Evolutionary conservation across 2,888 invertebrate genomes (phyloP).

Genomic region (Petrolisthes manimaculis): DNA sequence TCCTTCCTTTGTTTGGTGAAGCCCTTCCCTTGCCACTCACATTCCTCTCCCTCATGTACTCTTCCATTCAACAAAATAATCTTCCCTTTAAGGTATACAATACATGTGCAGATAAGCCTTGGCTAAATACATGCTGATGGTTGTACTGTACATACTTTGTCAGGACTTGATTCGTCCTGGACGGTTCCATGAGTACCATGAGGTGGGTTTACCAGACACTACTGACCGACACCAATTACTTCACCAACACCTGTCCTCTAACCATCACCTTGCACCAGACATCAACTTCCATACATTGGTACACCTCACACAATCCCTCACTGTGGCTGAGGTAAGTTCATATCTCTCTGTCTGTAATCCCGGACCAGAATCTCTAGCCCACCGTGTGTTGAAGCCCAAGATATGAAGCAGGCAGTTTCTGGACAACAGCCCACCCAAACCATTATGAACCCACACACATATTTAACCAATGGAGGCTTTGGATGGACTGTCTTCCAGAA

Average conservation of each 20-base stretch:
- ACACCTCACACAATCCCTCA: constrained; percentile 27
- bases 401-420: background rate
- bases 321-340: constrained; percentile 49
- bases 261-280: background rate
- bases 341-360: background rate
- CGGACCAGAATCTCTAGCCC: no score
- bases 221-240: constrained; percentile 37
- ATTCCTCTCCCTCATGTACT: no score
- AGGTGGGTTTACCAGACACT: constrained; percentile 38
- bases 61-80: no score
- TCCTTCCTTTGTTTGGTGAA: no score
- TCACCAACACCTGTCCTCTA: background rate
- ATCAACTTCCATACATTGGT: constrained; percentile 14
- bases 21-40: no score
- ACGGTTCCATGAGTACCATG: constrained; percentile 51
- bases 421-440: background rate
- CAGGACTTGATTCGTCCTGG: constrained; percentile 61
- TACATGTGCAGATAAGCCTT: background rate
- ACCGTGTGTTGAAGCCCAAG: no score
- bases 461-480: no score
- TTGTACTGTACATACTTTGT: background rate
- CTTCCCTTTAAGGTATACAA: no score
- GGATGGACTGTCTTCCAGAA: no score
- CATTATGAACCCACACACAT: no score
- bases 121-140: background rate